Evolutionary conservation across 2,888 invertebrate genomes (phyloP), one percentile per base, ranked within the genome.

Genomic region (Drosophila setosimentum): DNA sequence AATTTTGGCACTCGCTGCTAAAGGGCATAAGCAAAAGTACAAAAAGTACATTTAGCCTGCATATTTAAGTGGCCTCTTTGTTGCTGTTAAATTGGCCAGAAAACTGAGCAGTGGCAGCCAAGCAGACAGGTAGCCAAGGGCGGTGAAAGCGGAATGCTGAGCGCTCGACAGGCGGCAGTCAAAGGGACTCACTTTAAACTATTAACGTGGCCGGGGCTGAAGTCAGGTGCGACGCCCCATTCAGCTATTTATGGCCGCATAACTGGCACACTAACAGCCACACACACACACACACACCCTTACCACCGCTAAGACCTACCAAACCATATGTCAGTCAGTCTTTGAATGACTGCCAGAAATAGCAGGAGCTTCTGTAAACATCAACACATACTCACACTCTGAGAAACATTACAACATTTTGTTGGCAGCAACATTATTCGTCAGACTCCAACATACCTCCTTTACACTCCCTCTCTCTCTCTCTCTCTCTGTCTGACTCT

Each of bases 21-120:
- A 53, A 62, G 30, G 45, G 42, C n/a, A 54, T 35, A 37, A 48
- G 48, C 48, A 63, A 65, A 60, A 45, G 33, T 51, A 66, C 51
- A 55, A 29, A 51, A 45, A 48, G n/a, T 24, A 48, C 21, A 60
- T 50, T 62, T 58, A 48, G 51, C 66, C 50, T 71, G 80, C 65
- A 68, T 75, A 72, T 61, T 81, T 82, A 84, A 84, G 87, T 84
- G 83, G 78, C 68, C 42, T 68, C 78, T 85, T 88, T 86, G 87
- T 88, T 88, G 82, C 42, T 73, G 89, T 88, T 88, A 88, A 86
- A 86, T 86, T 86, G 89, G 83, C 84, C 84, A 73, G 76, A 80
- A 80, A 80, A 75, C 61, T 73, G 83, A 73, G 70, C 75, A 51
- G 35, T 5, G 51, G 8, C 35, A 33, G 45, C 24, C 45, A 45